These are phyloP conservation scores for Bubo scandiacus DNA, from an alignment of 2,113 vertebrate species.

Conservation along the genomic window DNA sequence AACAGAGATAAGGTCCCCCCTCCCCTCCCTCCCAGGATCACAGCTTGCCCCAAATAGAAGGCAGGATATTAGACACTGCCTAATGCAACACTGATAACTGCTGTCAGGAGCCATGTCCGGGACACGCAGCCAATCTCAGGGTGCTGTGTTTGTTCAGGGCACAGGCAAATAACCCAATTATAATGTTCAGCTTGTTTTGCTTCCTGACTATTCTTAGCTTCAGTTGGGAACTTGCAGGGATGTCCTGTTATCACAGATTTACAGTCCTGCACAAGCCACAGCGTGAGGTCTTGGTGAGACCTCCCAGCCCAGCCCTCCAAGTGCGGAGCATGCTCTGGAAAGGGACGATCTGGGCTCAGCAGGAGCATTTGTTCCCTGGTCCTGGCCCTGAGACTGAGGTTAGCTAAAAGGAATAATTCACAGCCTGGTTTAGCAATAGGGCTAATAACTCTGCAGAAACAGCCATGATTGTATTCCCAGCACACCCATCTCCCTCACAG, in stretches of 20 bases:
- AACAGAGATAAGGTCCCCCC: slow-evolving; percentile 1
- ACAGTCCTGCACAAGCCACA: neutral
- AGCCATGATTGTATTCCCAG: neutral
- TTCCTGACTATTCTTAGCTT: neutral
- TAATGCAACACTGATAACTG: neutral
- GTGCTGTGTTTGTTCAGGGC: neutral
- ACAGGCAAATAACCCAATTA: neutral
- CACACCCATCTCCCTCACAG: neutral
- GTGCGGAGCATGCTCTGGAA: neutral
- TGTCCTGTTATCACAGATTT: neutral
- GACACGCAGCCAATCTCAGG: neutral
- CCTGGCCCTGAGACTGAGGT: neutral
- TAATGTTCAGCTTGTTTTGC: neutral
- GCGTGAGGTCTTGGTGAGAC: neutral
- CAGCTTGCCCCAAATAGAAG: neutral
- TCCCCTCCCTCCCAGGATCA: neutral
- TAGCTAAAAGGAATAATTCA: neutral
- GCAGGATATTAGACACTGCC: neutral
- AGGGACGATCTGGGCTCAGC: neutral
- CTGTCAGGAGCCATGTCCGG: neutral
- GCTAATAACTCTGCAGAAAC: neutral
- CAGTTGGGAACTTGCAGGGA: neutral
- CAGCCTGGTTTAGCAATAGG: neutral
- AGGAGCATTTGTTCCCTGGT: neutral
- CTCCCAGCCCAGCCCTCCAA: neutral